These are phyloP conservation scores for Patella caerulea DNA, from an alignment of 2,888 invertebrate species.

Conservation along the genomic window DNA sequence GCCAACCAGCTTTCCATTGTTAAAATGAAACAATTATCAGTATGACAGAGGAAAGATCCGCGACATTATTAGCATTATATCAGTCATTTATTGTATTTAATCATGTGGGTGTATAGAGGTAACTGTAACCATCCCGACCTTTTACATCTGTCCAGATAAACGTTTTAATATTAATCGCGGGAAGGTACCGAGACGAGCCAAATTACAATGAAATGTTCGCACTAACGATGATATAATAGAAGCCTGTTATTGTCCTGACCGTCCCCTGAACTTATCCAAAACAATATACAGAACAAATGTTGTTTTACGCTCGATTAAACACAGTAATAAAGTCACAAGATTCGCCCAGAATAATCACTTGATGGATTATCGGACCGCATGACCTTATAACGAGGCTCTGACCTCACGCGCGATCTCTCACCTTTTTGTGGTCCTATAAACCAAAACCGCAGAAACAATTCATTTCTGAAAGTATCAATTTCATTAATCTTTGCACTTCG, in stretches of 20 bases:
- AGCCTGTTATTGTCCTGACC: not conserved
- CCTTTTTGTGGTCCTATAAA: not conserved
- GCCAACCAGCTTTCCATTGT: no score
- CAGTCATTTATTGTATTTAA: no score
- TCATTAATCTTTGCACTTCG: conserved; percentile 2
- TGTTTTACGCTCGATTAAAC: conserved; percentile 3
- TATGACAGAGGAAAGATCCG: no score
- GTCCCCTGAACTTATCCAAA: not conserved
- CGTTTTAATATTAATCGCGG: not conserved
- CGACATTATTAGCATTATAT: no score
- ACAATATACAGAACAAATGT: not conserved
- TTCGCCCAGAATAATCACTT: not conserved
- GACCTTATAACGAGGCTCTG: not conserved
- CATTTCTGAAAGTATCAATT: not conserved
- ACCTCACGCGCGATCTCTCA: not conserved
- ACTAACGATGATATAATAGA: not conserved
- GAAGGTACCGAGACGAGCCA: not conserved
- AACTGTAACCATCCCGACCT: not conserved
- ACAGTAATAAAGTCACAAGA: conserved; percentile 3
- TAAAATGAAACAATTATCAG: no score
- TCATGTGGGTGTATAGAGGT: no score
- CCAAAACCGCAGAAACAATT: not conserved
- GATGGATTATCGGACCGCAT: not conserved
- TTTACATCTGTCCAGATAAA: not conserved
- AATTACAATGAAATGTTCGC: not conserved